These are phyloP conservation scores for Pocillopora grandis DNA, from an alignment of 92 coral and sea anemone species.

Conservation along the genomic window DNA sequence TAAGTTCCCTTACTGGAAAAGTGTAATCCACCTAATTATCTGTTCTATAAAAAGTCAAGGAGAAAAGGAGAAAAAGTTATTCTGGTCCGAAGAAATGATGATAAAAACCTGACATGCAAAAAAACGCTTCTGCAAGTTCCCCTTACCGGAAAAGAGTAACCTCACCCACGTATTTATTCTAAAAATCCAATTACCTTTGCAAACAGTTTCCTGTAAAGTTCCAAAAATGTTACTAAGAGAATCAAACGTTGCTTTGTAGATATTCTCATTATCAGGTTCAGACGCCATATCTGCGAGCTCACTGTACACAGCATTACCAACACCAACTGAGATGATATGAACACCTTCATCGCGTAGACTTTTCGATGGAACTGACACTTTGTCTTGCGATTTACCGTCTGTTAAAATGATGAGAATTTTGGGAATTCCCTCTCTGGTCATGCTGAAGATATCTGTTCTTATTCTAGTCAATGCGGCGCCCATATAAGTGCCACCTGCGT, in stretches of 20 bases:
- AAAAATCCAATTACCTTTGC: constrained; percentile 2
- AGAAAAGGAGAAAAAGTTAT: no score
- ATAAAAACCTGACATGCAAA: no score
- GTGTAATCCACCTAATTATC: no score
- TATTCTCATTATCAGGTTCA: neutral
- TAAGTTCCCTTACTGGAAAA: neutral
- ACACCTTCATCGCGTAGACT: constrained; percentile 28
- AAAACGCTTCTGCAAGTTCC: neutral
- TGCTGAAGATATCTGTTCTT: constrained; percentile 13
- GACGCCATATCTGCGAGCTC: constrained; percentile 28
- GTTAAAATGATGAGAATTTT: constrained; percentile 24
- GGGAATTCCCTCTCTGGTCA: neutral
- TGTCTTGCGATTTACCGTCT: constrained; percentile 30
- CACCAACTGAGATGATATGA: constrained; percentile 16
- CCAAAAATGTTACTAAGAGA: constrained; percentile 5
- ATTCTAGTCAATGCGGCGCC: constrained; percentile 26
- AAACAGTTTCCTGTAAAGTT: constrained; percentile 7
- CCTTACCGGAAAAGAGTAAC: neutral
- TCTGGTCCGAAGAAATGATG: no score
- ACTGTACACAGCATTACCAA: constrained; percentile 21
- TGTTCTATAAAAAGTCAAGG: neutral
- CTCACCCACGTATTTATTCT: no score
- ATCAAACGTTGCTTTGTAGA: constrained; percentile 1
- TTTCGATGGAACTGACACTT: constrained; percentile 15
- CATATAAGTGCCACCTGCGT: constrained; percentile 18